These are phyloP conservation scores for Drosophila anomalata DNA, from an alignment of 2,888 invertebrate species.

Conservation along the genomic window DNA sequence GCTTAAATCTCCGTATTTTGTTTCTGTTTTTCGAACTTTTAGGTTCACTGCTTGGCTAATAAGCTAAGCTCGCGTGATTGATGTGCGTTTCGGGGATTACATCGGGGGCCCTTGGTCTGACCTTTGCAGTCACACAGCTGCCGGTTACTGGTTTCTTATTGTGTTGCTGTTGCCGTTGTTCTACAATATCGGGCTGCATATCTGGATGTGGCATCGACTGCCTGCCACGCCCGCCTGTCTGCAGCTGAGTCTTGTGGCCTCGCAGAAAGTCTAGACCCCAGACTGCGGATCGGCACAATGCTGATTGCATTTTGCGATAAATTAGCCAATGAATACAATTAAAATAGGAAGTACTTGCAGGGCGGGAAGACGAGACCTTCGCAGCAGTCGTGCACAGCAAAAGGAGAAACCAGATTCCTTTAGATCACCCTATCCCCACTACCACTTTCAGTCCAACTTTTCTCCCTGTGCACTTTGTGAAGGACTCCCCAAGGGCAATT, in stretches of 20 bases:
- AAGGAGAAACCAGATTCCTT: background rate
- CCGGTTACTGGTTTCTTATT: conserved; percentile 1
- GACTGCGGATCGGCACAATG: conserved; percentile 59
- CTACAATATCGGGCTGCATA: conserved; percentile 59
- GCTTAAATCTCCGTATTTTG: conserved; percentile 29
- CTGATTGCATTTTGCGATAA: conserved; percentile 77
- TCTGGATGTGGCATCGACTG: conserved; percentile 64
- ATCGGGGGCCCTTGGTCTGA: conserved; percentile 43
- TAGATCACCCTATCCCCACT: no score
- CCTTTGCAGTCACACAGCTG: conserved; percentile 45
- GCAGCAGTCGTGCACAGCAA: conserved; percentile 9
- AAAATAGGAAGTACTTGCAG: conserved; percentile 49
- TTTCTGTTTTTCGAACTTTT: conserved; percentile 26
- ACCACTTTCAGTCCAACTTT: background rate
- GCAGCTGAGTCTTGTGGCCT: conserved; percentile 12
- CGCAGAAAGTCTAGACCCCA: conserved; percentile 51
- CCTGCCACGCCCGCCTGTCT: conserved; percentile 64
- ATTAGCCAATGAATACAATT: conserved; percentile 78
- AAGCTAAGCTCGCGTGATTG: conserved; percentile 64
- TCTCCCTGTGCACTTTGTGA: conserved; percentile 46
- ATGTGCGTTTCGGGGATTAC: conserved; percentile 72
- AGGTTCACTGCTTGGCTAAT: conserved; percentile 66
- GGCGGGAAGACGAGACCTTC: conserved; percentile 59
- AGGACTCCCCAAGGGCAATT: conserved; percentile 49
- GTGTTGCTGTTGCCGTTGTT: conserved; percentile 43